Percentiles rank a stretch among this genome's conserved stretches.
Conservation (phyloP, 2,888 invertebrate genomes). For the Drosophila vallismaia region DNA sequence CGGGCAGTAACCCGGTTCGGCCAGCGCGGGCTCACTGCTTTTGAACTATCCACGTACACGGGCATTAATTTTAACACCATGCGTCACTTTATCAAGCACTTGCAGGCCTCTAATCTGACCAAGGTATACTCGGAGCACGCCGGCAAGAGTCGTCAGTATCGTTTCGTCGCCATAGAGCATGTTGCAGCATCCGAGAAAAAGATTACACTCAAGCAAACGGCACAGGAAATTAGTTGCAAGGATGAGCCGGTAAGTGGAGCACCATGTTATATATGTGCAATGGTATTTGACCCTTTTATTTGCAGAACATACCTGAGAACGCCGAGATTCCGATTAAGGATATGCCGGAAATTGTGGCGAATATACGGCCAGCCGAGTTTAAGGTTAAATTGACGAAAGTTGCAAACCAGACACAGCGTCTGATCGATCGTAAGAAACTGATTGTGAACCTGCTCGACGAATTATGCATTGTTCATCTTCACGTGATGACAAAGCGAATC, state of each 20-base stretch:
- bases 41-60: conserved; percentile 82
- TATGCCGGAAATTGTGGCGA: conserved; percentile 58
- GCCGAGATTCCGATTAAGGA: conserved; percentile 62
- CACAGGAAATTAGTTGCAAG: conserved; percentile 68
- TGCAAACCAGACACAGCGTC: conserved; percentile 56
- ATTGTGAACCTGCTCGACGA: conserved; percentile 87
- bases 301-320: conserved; percentile 57
- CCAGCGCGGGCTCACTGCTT: conserved; percentile 85
- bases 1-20: conserved; percentile 84
- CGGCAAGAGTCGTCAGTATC: conserved; percentile 85
- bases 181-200: conserved; percentile 51
- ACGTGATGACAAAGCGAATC: conserved; percentile 85
- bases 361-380: conserved; percentile 50
- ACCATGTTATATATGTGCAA: neutral
- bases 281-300: neutral
- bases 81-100: conserved; percentile 84
- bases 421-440: conserved; percentile 86
- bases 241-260: conserved; percentile 70
- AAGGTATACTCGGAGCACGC: conserved; percentile 85
- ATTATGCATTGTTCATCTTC: conserved; percentile 86
- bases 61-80: conserved; percentile 84
- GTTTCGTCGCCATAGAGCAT: conserved; percentile 77
- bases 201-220: conserved; percentile 36
- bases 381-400: conserved; percentile 20
- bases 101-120: conserved; percentile 82